Base-by-base conservation (phyloP, 2,888 invertebrate genomes). In the Chrysopilus asiliformis region DNA sequence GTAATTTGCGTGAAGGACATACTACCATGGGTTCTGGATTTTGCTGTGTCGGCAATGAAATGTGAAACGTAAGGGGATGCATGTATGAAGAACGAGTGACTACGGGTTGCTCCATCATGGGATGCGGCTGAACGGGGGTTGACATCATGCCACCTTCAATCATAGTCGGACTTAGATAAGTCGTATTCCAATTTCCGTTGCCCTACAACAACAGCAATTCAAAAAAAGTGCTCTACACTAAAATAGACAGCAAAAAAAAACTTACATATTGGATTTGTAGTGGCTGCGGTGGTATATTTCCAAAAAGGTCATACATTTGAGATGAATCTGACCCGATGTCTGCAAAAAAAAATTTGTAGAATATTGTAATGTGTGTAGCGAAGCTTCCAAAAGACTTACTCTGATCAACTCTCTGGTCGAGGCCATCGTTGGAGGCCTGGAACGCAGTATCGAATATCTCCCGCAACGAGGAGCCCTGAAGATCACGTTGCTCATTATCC, bases 401-500 rank as follows among this genome's bases (percentile, higher is more conserved):
- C 15, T 32, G 22, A 20, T 29, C 26, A 22, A 27, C 32, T 3
- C 34, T 30, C 10, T 33, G 34, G 14, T 43, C 43, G 9, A 42
- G n/a, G 28, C 38, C 38, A 13, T 43, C 43, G 38, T 47, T 49
- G 44, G 46, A 49, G 41, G 50, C 48, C 36, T 46, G 46, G 33
- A 46, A 45, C 13, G 47, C 47, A 12, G 46, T 43, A 30, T 38
- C 36, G 33, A 49, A 47, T 22, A 49, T 47, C 39, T 50, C 50
- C 16, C 49, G 40, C 27, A 48, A 45, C 6, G 48, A 44, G 22
- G 45, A 36, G 18, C 48, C 57, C 45, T 51, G 54, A 35, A 50
- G 49, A 45, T 59, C 59, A 16, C 38, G 19, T 25, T 31, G 31
- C 32, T 41, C 53, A 53, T 41, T 54, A 55, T n/a, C 56, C 56